Percentiles rank a stretch among this genome's conserved stretches.
Evolutionary conservation across 2,113 vertebrate genomes (phyloP).

Genomic region (Mustelus asterias): DNA sequence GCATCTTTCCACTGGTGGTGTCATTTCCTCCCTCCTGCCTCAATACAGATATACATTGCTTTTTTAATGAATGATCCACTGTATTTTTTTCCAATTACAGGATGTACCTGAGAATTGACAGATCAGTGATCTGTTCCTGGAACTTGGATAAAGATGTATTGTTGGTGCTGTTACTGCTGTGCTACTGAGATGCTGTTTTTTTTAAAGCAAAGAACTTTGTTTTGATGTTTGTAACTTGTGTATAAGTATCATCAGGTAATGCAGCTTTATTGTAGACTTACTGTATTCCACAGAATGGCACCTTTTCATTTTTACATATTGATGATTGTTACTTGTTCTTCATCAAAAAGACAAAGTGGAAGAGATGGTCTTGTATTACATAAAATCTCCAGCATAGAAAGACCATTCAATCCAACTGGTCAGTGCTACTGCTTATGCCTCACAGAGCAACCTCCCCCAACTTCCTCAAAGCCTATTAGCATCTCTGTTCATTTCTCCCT

Average conservation of each 20-base stretch:
- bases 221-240: neutral
- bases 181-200: neutral
- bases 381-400: neutral
- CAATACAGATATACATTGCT: neutral
- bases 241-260: slow-evolving; percentile 19
- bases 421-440: neutral
- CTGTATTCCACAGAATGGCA: slow-evolving; percentile 4
- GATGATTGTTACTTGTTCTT: neutral
- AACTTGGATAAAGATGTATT: neutral
- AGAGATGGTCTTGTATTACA: neutral
- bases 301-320: neutral
- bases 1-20: neutral
- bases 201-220: neutral
- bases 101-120: neutral
- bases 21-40: neutral
- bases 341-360: neutral
- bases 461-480: neutral
- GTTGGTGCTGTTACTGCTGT: neutral
- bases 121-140: neutral
- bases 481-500: neutral
- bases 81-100: neutral
- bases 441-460: neutral
- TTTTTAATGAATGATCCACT: neutral
- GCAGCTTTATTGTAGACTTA: neutral
- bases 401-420: neutral